Percentiles rank a stretch among this genome's conserved stretches.
These are phyloP conservation scores for Mizuhopecten yessoensis DNA, from an alignment of 1,140 invertebrate species.

Conservation along the genomic window DNA sequence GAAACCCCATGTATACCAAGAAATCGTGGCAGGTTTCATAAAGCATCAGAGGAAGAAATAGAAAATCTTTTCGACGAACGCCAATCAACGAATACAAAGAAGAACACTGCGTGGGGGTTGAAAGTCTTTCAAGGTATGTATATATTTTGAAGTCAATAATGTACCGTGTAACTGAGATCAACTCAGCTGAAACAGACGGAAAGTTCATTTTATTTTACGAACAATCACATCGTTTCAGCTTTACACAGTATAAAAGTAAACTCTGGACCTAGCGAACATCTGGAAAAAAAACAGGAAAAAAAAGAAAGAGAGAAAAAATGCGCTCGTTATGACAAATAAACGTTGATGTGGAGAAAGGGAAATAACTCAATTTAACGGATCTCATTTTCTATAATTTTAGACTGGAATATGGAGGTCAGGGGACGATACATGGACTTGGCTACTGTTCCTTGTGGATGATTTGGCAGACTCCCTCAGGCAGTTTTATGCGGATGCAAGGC, in stretches of 20 bases:
- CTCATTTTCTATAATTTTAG: neutral
- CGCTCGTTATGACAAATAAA: too few relatives aligned
- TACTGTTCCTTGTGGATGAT: neutral
- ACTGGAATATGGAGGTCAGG: slow-evolving; percentile 45
- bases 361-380: slow-evolving; percentile 14
- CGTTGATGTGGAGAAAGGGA: neutral
- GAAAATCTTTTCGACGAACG: neutral
- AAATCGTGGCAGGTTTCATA: neutral
- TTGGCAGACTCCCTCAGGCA: neutral
- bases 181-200: neutral
- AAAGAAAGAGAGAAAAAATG: too few relatives aligned
- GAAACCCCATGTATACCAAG: too few relatives aligned
- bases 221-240: neutral
- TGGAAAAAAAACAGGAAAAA: neutral
- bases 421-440: slow-evolving; percentile 45
- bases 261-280: neutral
- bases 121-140: slow-evolving; percentile 36
- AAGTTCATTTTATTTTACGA: neutral
- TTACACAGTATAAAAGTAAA: neutral
- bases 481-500: slow-evolving; percentile 46
- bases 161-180: neutral
- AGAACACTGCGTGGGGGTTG: neutral
- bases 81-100: slow-evolving; percentile 18
- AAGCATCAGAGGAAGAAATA: neutral
- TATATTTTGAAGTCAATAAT: neutral